A percentile compares a stretch with the other conserved stretches of the same genome.
These are phyloP conservation scores for Lasioglossum albipes DNA, from an alignment of 1,140 invertebrate genomes.

Conservation along the genomic window DNA sequence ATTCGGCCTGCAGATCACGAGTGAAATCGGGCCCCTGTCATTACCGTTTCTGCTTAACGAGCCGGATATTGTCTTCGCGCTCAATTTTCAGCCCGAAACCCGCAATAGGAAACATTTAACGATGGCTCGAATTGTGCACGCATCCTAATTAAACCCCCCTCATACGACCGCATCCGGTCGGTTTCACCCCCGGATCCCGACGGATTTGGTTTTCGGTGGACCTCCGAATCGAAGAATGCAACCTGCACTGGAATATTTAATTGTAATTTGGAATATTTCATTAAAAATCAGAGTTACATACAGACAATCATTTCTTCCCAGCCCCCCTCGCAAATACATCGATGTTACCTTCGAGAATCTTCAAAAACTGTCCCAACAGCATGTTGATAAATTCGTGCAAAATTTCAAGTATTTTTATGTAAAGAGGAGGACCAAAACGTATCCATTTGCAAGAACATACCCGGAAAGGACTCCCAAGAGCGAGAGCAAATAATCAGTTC, in stretches of 20 bases:
- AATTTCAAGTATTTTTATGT: not conserved
- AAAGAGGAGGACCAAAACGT: not conserved
- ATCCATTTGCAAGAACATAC: not conserved
- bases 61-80: not conserved
- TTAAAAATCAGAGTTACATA: too few species aligned
- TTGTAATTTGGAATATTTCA: not conserved
- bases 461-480: not conserved
- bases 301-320: too few species aligned
- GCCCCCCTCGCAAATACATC: too few species aligned
- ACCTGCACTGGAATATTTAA: slow-evolving; percentile 6
- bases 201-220: too few species aligned
- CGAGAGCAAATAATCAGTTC: too few species aligned
- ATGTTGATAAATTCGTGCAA: not conserved
- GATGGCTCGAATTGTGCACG: not conserved
- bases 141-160: slow-evolving; percentile 2
- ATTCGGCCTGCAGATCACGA: not conserved
- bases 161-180: not conserved
- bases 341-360: too few species aligned
- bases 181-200: slow-evolving; percentile 6
- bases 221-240: not conserved
- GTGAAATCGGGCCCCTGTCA: not conserved
- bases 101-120: slow-evolving; percentile 1
- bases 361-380: too few species aligned
- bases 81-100: not conserved
- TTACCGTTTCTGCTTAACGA: not conserved